Evolutionary conservation across 2,797 vertebrate genomes (phyloP).

Genomic region (Aphelocoma californica): DNA sequence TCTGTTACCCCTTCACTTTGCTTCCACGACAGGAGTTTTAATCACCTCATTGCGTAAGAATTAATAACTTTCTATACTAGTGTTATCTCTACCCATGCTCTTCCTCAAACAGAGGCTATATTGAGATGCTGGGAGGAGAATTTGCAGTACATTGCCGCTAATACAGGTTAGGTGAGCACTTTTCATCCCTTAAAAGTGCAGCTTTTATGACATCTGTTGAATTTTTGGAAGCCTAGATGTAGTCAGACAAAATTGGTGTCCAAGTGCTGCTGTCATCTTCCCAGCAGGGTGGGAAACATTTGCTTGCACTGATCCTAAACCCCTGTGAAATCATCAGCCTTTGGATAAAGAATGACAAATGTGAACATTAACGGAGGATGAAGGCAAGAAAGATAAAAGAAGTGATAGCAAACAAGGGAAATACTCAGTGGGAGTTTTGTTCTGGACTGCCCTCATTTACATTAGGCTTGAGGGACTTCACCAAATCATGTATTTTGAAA

Average conservation of each 20-base stretch:
- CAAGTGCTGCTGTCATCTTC: background rate
- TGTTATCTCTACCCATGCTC: slow-evolving; percentile 46
- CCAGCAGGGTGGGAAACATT: background rate
- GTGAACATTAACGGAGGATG: background rate
- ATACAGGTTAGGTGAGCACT: background rate
- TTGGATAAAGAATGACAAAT: background rate
- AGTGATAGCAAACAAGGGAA: background rate
- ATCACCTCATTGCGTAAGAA: slow-evolving; percentile 31
- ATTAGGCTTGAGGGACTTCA: background rate
- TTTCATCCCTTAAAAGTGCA: background rate
- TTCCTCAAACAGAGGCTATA: slow-evolving; percentile 12
- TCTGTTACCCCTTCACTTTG: background rate
- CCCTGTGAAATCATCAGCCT: background rate
- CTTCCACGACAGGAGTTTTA: slow-evolving; percentile 47
- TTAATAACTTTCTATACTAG: slow-evolving; percentile 48
- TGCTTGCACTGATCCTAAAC: background rate
- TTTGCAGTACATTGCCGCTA: slow-evolving; percentile 1
- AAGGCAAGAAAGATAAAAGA: background rate
- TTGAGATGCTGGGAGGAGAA: background rate
- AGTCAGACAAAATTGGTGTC: background rate
- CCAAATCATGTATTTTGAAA: background rate
- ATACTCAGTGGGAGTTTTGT: background rate
- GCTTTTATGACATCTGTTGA: background rate
- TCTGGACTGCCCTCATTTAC: background rate
- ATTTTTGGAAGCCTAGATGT: background rate